These are phyloP conservation scores for Clavelina lepadiformis DNA, from an alignment of 23 tunicate genomes.

Conservation along the genomic window DNA sequence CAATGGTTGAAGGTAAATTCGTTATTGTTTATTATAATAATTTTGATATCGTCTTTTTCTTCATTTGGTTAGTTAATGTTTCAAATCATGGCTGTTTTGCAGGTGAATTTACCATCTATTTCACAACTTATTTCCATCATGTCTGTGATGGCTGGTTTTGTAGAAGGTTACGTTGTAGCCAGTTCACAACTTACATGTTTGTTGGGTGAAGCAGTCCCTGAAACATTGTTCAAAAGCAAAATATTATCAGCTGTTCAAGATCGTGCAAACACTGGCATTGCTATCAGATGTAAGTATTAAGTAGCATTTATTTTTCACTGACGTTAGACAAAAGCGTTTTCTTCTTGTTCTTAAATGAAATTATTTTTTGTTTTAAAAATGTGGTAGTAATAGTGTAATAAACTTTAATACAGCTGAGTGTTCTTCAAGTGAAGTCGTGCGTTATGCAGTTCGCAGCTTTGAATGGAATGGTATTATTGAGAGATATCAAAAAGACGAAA, in stretches of 20 bases:
- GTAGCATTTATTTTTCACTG: not conserved
- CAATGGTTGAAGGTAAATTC: constrained; percentile 39
- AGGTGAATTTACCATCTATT: constrained; percentile 3
- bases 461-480: constrained; percentile 43
- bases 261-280: constrained; percentile 11
- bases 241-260: constrained; percentile 30
- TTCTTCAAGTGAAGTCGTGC: constrained; percentile 37
- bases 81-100: no score
- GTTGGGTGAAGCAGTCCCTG: constrained; percentile 3
- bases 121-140: constrained; percentile 23
- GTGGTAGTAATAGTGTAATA: not conserved
- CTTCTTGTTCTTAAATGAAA: not conserved
- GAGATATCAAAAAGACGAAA: constrained; percentile 3
- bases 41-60: no score
- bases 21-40: not conserved
- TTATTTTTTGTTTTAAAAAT: not conserved
- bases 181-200: constrained; percentile 15
- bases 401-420: constrained; percentile 21
- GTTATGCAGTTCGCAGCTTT: constrained; percentile 53
- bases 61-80: no score
- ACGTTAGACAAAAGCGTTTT: not conserved
- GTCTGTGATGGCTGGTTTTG: constrained; percentile 32
- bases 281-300: constrained; percentile 26
- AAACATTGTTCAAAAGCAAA: constrained; percentile 12
- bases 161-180: constrained; percentile 62